These are phyloP conservation scores for Marmota flaviventris DNA, from an alignment of 2,113 vertebrate genomes.

Conservation along the genomic window DNA sequence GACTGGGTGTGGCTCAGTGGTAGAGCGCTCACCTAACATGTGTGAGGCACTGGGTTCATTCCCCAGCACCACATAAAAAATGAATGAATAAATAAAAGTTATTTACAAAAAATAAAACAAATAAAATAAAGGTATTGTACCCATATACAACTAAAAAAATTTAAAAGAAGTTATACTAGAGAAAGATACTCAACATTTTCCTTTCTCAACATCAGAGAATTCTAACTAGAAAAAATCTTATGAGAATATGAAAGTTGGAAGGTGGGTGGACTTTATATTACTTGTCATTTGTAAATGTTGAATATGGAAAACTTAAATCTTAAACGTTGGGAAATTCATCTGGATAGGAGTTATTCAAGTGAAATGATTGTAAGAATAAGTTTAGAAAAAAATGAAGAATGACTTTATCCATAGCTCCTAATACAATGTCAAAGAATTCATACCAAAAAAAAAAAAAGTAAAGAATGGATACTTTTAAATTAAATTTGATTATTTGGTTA, in stretches of 20 bases:
- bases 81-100: too few relatives aligned
- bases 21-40: too few relatives aligned
- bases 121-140: too few relatives aligned
- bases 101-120: too few relatives aligned
- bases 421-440: not conserved
- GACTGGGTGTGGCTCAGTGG: too few relatives aligned
- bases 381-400: conserved; percentile 1
- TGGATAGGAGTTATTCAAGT: conserved; percentile 20
- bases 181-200: not conserved
- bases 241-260: not conserved
- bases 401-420: not conserved
- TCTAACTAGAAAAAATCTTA: not conserved
- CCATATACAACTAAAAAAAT: too few relatives aligned
- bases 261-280: not conserved
- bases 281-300: not conserved
- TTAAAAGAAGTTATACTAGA: not conserved
- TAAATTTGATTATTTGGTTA: conserved; percentile 45
- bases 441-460: not conserved
- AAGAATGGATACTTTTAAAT: conserved; percentile 8
- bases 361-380: conserved; percentile 6
- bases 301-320: not conserved
- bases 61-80: too few relatives aligned
- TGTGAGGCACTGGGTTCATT: too few relatives aligned
- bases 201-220: conserved; percentile 25
- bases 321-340: not conserved